phyloP scores from a whole-genome alignment of 2,113 vertebrate species.

The Pithys albifrons region DNA sequence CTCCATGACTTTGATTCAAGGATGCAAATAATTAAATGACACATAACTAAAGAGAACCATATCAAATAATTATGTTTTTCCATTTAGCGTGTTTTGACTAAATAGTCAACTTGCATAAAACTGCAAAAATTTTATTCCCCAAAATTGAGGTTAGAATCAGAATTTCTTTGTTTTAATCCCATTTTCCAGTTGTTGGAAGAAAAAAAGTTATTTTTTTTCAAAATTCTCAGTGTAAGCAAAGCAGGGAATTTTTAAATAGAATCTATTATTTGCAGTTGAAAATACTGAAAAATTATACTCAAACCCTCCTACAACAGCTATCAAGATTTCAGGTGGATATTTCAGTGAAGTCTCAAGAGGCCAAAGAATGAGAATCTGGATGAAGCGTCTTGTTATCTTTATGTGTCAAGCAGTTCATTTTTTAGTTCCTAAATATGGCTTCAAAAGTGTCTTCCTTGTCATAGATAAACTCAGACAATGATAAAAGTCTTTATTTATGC shows the following conservation, averaged over 20 bases:
- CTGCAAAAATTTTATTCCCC: neutral
- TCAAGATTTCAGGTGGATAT: neutral
- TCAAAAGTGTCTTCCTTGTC: conserved; percentile 42
- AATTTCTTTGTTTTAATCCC: neutral
- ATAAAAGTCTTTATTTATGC: conserved; percentile 5
- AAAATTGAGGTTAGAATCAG: neutral
- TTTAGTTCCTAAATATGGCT: conserved; percentile 33
- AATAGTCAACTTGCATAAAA: neutral
- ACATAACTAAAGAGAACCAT: neutral
- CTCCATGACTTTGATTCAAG: neutral
- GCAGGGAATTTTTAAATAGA: neutral
- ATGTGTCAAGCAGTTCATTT: conserved; percentile 29
- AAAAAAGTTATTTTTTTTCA: neutral
- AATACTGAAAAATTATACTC: neutral
- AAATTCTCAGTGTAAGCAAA: neutral
- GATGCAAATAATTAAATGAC: neutral
- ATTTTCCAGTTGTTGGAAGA: neutral
- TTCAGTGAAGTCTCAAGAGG: neutral
- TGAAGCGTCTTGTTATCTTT: conserved; percentile 12
- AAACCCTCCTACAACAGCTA: neutral
- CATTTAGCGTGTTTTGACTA: neutral
- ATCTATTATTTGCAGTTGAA: neutral
- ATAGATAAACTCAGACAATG: conserved; percentile 15
- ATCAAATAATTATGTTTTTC: neutral
- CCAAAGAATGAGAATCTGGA: neutral